Percentiles rank a stretch among this genome's conserved stretches.
Conservation (phyloP, 2,888 invertebrate species). For the Rhagium mordax region DNA sequence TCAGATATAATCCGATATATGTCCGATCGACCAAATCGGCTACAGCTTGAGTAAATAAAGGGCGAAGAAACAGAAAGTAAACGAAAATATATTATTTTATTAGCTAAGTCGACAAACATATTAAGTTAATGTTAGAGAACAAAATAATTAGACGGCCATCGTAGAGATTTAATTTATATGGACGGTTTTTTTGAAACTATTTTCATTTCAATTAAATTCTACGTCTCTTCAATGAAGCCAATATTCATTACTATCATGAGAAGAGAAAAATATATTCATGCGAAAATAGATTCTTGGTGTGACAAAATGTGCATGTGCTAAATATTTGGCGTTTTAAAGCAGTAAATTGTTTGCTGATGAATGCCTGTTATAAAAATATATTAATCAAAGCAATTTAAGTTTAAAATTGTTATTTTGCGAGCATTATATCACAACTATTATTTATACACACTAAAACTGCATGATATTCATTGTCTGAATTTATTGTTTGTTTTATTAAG, state of each 20-base stretch:
- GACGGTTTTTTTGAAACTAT: conserved; percentile 40
- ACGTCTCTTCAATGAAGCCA: conserved; percentile 27
- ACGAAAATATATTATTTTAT: conserved; percentile 14
- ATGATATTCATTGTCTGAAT: conserved; percentile 14
- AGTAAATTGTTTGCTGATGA: too few species aligned
- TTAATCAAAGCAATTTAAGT: too few species aligned
- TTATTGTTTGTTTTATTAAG: conserved; percentile 27
- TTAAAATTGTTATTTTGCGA: not conserved
- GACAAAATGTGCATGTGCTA: too few species aligned
- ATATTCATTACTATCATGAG: conserved; percentile 9
- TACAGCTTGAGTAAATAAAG: conserved; percentile 2
- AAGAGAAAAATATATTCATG: not conserved
- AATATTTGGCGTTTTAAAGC: too few species aligned
- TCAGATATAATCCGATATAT: conserved; percentile 1
- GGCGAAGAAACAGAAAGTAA: not conserved
- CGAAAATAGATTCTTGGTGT: too few species aligned
- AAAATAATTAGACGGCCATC: conserved; percentile 45
- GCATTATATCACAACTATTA: not conserved
- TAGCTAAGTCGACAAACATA: conserved; percentile 9
- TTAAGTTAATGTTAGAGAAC: not conserved
- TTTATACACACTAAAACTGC: not conserved
- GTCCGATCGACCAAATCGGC: not conserved
- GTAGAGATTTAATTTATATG: conserved; percentile 45
- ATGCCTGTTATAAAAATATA: too few species aligned
- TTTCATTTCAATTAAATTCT: conserved; percentile 47